These are phyloP conservation scores for Brachypodius melanocephalos DNA, from an alignment of 2,113 vertebrate genomes.

Conservation along the genomic window DNA sequence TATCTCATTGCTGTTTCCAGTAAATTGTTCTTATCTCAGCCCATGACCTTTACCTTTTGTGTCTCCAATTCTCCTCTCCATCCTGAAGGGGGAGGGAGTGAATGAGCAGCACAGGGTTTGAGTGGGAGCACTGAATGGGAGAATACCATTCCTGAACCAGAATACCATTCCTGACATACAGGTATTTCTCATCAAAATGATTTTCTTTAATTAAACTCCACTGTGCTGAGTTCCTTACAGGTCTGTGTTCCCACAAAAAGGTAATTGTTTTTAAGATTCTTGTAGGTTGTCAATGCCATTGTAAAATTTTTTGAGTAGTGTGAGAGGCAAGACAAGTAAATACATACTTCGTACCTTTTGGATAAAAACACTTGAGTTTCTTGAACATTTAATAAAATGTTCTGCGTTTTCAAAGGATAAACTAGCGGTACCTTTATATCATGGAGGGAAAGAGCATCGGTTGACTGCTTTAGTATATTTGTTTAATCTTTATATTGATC, in stretches of 20 bases:
- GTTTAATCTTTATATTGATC: conserved; percentile 13
- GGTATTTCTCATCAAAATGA: neutral
- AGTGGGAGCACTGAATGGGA: neutral
- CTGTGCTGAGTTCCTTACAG: neutral
- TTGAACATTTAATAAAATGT: neutral
- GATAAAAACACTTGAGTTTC: neutral
- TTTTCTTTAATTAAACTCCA: neutral
- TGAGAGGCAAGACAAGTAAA: neutral
- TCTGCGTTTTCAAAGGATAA: neutral
- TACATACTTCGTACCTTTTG: neutral
- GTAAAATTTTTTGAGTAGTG: neutral
- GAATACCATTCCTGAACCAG: neutral
- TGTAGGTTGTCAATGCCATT: neutral
- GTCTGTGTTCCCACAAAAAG: neutral
- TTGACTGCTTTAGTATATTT: neutral
- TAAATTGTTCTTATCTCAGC: neutral
- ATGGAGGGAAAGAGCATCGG: neutral
- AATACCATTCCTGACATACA: too few relatives aligned
- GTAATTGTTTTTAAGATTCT: neutral
- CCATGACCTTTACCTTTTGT: neutral
- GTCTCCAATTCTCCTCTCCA: neutral
- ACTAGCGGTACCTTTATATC: neutral
- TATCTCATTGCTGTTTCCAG: neutral
- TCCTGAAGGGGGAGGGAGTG: neutral
- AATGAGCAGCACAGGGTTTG: neutral